These are phyloP conservation scores for Toxotes chatareus DNA, from an alignment of 2,113 vertebrate genomes.

Conservation along the genomic window DNA sequence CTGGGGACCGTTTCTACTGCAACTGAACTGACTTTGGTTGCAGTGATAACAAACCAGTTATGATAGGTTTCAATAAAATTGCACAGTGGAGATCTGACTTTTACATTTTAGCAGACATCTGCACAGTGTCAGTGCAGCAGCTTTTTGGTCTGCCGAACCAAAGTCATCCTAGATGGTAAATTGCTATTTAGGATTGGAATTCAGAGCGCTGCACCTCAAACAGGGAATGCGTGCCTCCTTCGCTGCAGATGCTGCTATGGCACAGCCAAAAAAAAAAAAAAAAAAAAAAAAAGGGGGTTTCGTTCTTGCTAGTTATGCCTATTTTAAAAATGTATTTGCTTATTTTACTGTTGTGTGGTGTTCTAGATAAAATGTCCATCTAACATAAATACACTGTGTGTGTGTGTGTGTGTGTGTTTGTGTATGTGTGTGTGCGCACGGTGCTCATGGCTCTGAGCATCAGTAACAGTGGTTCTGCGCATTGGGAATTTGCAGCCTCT, in stretches of 20 bases:
- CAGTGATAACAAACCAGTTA: not conserved
- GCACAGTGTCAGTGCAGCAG: not conserved
- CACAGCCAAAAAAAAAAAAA: conserved; percentile 22
- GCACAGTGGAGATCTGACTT: not conserved
- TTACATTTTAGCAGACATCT: not conserved
- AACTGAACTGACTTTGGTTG: not conserved
- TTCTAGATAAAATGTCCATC: conserved; percentile 13
- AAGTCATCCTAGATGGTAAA: not conserved
- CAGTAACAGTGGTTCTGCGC: conserved; percentile 35
- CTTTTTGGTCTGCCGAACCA: conserved; percentile 8
- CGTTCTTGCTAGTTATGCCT: not conserved
- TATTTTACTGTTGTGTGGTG: not conserved
- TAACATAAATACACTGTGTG: conserved; percentile 5
- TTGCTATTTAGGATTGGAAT: not conserved
- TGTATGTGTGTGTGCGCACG: not conserved
- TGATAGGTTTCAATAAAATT: not conserved
- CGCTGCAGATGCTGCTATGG: not conserved
- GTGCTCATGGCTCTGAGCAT: conserved; percentile 23
- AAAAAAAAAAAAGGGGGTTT: not conserved
- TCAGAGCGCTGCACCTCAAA: not conserved
- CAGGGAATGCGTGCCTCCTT: conserved; percentile 11
- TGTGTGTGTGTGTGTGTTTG: not conserved
- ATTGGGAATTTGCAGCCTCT: conserved; percentile 57
- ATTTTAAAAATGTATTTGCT: not conserved
- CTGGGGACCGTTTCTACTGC: not conserved